phyloP scores from a whole-genome alignment of 2,797 vertebrate genomes.

The Leptodactylus fallax region DNA sequence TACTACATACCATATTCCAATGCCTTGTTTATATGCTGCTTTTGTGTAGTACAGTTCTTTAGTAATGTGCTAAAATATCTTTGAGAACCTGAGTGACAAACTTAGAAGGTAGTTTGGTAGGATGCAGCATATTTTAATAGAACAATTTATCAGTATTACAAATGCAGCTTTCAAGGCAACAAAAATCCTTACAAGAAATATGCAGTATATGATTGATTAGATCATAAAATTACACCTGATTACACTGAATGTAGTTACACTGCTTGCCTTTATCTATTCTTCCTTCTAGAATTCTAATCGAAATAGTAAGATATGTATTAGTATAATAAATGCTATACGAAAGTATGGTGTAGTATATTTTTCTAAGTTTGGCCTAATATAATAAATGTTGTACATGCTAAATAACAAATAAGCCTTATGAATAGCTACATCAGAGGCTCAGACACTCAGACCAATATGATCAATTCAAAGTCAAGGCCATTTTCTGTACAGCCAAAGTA shows the following conservation, averaged over 20 bases:
- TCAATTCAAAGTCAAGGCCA: no score
- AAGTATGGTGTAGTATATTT: background rate
- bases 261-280: background rate
- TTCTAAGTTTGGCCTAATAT: background rate
- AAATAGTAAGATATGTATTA: background rate
- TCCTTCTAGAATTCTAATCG: background rate
- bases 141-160: constrained; percentile 46
- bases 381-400: background rate
- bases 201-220: background rate
- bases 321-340: background rate
- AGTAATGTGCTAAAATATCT: constrained; percentile 1
- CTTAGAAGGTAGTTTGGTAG: background rate
- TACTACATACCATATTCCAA: constrained; percentile 11
- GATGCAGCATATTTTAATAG: constrained; percentile 33
- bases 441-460: background rate
- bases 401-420: background rate
- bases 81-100: constrained; percentile 31
- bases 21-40: constrained; percentile 14
- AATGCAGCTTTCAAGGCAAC: constrained; percentile 33
- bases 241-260: background rate
- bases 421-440: background rate
- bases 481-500: no score
- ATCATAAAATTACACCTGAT: background rate
- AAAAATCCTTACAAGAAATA: background rate
- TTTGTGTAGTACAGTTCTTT: constrained; percentile 13